Evolutionary conservation across 2,797 vertebrate species (phyloP), one percentile per base, ranked within the genome.

Genomic region (Pagetopsis macropterus): DNA sequence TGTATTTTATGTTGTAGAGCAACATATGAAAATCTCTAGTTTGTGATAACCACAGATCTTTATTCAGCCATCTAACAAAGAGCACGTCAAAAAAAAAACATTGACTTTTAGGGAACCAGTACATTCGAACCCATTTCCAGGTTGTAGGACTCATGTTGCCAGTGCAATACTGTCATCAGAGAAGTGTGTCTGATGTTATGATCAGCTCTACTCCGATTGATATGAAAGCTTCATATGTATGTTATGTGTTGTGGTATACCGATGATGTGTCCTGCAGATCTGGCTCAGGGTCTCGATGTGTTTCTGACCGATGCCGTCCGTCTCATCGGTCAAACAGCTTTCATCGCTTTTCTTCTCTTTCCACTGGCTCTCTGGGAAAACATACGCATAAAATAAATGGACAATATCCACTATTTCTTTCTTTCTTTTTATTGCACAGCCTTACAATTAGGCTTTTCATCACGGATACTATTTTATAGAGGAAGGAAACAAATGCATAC

Each of bases 241-340:
- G n/a, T 12, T n/a, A 23, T 41, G 14, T 15, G 6, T 5, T 37
- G 48, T n/a, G 50, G 10, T 15, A 4, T 93, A 99, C 97, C 96
- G 94, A 80, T 93, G 94, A 92, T 99, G 98, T 0, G 95, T 97
- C 85, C 92, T 93, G 86, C 97, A 99, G 89, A 99, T 92, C 80
- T 92, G 93, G 70, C 91, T 92, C 83, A 99, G 95, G 1, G 83
- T 93, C 83, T 96, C 94, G 56, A 99, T 93, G 84, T 96, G 94
- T 78, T 95, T 94, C 74, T 94, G 87, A 56, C 90, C 92, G 78
- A 93, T 89, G 70, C 85, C 78, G 23, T 89, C 81, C n/a, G 91
- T 87, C 71, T 93, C 94, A 45, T 81, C 81, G 2, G 81, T 16
- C 56, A 76, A 52, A 46, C 41, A 52, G 75, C 82, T 72, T 44